Evolutionary conservation across 2,888 invertebrate species (phyloP).

Genomic region (Octodonta nipae): DNA sequence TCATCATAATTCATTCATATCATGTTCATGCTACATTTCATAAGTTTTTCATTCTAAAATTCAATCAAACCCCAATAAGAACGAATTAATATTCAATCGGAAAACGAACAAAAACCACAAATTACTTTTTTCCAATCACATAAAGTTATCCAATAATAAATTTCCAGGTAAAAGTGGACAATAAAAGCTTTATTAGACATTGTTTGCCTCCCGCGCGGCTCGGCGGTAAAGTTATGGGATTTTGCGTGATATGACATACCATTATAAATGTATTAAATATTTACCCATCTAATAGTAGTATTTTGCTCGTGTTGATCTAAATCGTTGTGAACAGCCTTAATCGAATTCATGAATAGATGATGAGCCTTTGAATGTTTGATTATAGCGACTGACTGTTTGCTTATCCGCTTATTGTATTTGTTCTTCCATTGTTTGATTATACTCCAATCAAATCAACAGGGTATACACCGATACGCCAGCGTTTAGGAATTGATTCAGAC

Average conservation of each 20-base stretch:
- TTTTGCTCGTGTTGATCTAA: conserved; percentile 32
- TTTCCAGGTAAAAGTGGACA: conserved; percentile 12
- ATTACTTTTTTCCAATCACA: conserved; percentile 7
- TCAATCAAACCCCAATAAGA: conserved; percentile 1
- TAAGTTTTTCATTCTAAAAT: background rate
- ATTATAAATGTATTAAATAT: conserved; percentile 31
- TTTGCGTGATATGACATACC: conserved; percentile 32
- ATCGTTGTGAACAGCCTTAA: conserved; percentile 29
- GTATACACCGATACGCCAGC: too few species aligned
- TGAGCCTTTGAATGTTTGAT: conserved; percentile 22
- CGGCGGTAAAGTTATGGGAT: conserved; percentile 22
- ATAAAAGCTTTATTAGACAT: conserved; percentile 13
- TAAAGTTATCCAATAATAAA: conserved; percentile 3
- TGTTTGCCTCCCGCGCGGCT: conserved; percentile 12
- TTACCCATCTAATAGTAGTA: conserved; percentile 31
- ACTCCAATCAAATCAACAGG: too few species aligned
- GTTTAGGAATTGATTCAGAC: too few species aligned
- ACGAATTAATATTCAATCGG: conserved; percentile 1
- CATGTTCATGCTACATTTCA: too few species aligned
- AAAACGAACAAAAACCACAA: conserved; percentile 9
- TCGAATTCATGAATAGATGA: conserved; percentile 30
- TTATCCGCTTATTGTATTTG: conserved; percentile 11
- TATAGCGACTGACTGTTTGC: conserved; percentile 24
- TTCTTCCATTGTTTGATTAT: too few species aligned
- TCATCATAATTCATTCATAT: too few species aligned